These are phyloP conservation scores for Philypnodon macrostomus DNA, from an alignment of 2,797 vertebrate species.

Conservation along the genomic window DNA sequence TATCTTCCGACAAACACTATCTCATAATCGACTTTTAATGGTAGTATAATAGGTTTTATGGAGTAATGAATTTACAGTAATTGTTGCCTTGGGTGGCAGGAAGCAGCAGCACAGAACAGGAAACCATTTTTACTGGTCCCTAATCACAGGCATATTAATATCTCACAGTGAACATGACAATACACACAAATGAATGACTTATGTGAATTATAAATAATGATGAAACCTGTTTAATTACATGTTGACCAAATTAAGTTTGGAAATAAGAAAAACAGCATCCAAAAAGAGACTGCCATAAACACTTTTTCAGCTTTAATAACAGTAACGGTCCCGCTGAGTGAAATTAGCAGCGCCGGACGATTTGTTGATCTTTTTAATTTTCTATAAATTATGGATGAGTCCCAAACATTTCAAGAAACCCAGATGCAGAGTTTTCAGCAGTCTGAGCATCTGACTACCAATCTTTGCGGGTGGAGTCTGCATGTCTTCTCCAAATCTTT, in stretches of 20 bases:
- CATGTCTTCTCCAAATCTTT: too few relatives aligned
- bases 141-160: constrained; percentile 21
- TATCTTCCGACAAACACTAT: constrained; percentile 57
- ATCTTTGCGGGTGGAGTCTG: too few relatives aligned
- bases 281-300: background rate
- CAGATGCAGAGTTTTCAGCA: constrained; percentile 9
- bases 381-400: constrained; percentile 21
- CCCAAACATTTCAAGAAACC: constrained; percentile 22
- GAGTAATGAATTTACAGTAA: constrained; percentile 66
- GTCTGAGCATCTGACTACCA: too few relatives aligned
- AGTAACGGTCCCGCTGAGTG: constrained; percentile 3
- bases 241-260: background rate
- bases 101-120: constrained; percentile 40
- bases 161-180: constrained; percentile 7
- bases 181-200: constrained; percentile 1
- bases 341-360: constrained; percentile 8
- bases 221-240: background rate
- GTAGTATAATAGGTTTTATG: constrained; percentile 61
- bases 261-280: background rate
- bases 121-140: constrained; percentile 35
- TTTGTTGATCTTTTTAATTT: constrained; percentile 22
- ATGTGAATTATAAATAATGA: background rate
- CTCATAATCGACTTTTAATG: constrained; percentile 69
- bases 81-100: constrained; percentile 57
- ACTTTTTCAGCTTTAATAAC: background rate